These are phyloP conservation scores for Carposina sasakii DNA, from an alignment of 1,140 invertebrate species.

Conservation along the genomic window DNA sequence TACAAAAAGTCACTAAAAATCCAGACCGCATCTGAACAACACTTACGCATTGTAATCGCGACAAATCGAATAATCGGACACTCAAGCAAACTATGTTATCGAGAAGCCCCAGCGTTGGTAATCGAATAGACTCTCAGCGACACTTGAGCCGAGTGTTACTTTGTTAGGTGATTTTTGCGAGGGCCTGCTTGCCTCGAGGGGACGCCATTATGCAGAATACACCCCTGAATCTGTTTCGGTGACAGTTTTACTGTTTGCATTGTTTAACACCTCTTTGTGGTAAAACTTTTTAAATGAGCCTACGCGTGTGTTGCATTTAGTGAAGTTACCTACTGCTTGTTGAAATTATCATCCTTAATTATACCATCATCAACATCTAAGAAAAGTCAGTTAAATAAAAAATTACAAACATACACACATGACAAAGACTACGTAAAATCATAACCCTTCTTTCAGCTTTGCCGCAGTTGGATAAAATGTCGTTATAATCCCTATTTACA, in stretches of 20 bases:
- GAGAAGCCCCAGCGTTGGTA: constrained; percentile 51
- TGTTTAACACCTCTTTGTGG: no score
- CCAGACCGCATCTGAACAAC: constrained; percentile 33
- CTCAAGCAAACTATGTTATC: constrained; percentile 51
- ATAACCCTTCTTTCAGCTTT: no score
- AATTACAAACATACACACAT: no score
- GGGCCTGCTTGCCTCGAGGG: constrained; percentile 21
- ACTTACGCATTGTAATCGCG: constrained; percentile 58
- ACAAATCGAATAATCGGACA: constrained; percentile 59
- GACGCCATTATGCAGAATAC: constrained; percentile 33
- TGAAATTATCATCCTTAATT: no score
- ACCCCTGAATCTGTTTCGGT: constrained; percentile 12
- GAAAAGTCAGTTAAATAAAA: no score
- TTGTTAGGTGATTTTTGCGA: constrained; percentile 59
- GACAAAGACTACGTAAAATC: no score
- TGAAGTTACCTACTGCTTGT: no score
- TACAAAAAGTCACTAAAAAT: constrained; percentile 11
- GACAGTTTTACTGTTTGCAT: constrained; percentile 24
- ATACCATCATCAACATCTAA: no score
- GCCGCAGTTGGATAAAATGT: no score
- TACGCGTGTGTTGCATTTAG: no score
- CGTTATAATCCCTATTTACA: no score
- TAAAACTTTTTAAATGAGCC: no score
- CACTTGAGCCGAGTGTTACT: constrained; percentile 57
- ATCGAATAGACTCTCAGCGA: constrained; percentile 61